Evolutionary conservation across 1,140 invertebrate species (phyloP), one percentile per base, ranked within the genome.

Genomic region (Ericerus pela): DNA sequence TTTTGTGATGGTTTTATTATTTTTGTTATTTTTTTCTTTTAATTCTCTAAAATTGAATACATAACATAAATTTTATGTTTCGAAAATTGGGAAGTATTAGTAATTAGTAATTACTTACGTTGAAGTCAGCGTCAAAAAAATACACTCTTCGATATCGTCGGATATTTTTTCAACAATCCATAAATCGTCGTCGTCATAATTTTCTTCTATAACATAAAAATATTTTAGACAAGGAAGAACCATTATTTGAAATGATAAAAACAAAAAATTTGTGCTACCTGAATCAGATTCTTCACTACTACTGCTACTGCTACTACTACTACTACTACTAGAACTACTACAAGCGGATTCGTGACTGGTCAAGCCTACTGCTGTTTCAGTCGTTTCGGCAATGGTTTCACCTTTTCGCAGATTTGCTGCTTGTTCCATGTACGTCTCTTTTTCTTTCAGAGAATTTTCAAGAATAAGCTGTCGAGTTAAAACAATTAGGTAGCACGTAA

Each of bases 1-100:
- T 59, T 70, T 70, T 4, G 67, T 73, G 61, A 70, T 73, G 0
- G 77, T 70, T 60, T 71, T 78, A 33, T 70, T 69, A 26, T 66
- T 72, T 51, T 69, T 65, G 8, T 67, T 58, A 61, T 75, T 71
- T 59, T 66, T 67, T 63, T 78, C 76, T 54, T 56, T 59, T 53
- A 62, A 58, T 37, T 62, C 59, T 38, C 61, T 64, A 47, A n/a
- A 56, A 53, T 27, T 37, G 51, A 52, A 16, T 31, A 28, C 8
- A 55, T 24, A 8, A 55, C 41, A 33, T 37, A 54, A 3, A 59
- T 10, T 33, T 33, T 8, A 33, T n/a, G 30, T 33, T 10, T 33
- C 8, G 20, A 38, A 38, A 16, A 6, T 16, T 6, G 14, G 36
- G 14, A 3, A 16, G 14, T 6, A n/a, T 5, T 4, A 16, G 14